Evolutionary conservation across 2,113 vertebrate genomes (phyloP), one percentile per base, ranked within the genome.

Genomic region (Macaca mulatta): DNA sequence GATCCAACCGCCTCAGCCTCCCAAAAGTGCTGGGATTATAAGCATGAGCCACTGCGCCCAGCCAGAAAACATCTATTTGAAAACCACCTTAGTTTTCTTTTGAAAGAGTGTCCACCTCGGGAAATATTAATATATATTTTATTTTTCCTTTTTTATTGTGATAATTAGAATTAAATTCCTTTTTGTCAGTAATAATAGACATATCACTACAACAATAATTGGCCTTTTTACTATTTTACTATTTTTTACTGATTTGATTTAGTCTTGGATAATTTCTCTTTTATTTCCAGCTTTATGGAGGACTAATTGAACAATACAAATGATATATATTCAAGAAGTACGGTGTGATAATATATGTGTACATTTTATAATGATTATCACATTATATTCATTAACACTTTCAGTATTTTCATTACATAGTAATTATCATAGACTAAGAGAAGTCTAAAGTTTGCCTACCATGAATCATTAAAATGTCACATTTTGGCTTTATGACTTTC

Each of bases 381-480:
- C 23, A 30, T 45, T 13, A 27, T 6, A 75, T 45, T 45, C 27
- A 25, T 75, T 75, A 45, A 45, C 40, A 75, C 23, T 43, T 75
- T 45, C 74, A 30, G 12, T 27, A 13, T 45, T 96, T 75, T 52
- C 72, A 43, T 43, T 91, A 14, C 32, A 1, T 20, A 96, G 38
- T 18, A 75, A 59, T 35, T 72, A n/a, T n/a, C 43, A 14, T 0
- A 86, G n/a, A 45, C 8, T 64, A 25, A 27, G 18, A 95, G 32
- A 25, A n/a, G 96, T 92, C 70, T 38, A 10, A 72, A 83, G 9
- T 18, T 72, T 23, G 50, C 2, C 64, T 32, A 17, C 75, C 92
- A 98, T 78, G 50, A 59, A 35, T 95, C n/a, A 87, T 87, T 70
- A 64, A 93, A 22, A 89, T 94, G 9, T 40, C 40, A 89, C 10